These are phyloP conservation scores for Leptocoma aspasia DNA, from an alignment of 2,113 vertebrate genomes.

Conservation along the genomic window DNA sequence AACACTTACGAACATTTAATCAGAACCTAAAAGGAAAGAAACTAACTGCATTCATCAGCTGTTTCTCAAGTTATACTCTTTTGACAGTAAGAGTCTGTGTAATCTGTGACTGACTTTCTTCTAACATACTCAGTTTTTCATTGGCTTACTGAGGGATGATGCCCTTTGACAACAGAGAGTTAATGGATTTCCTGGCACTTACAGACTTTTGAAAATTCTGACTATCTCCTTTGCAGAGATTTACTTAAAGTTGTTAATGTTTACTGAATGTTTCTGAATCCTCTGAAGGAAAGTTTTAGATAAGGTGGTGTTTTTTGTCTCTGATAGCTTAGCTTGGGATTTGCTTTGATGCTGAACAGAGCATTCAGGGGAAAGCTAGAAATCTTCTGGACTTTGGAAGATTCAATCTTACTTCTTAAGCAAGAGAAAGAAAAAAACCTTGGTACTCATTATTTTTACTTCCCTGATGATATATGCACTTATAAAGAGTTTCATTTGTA, in stretches of 20 bases:
- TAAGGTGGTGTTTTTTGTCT: background rate
- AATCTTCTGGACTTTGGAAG: background rate
- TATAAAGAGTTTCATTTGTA: background rate
- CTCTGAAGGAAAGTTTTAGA: slow-evolving; percentile 14
- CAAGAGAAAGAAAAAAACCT: background rate
- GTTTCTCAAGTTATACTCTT: background rate
- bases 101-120: slow-evolving; percentile 20
- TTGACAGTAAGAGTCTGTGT: slow-evolving; percentile 8
- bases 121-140: slow-evolving; percentile 14
- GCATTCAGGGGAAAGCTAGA: background rate
- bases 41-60: background rate
- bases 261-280: background rate
- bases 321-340: slow-evolving; percentile 2
- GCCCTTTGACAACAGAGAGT: background rate
- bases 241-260: background rate
- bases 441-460: background rate
- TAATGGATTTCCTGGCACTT: slow-evolving; percentile 33
- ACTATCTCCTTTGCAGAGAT: slow-evolving; percentile 27
- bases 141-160: background rate
- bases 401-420: background rate
- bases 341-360: slow-evolving; percentile 37
- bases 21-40: slow-evolving; percentile 4
- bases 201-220: background rate
- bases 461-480: background rate
- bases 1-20: background rate